Percentiles rank a stretch among this genome's conserved stretches.
phyloP scores from a whole-genome alignment of 2,113 vertebrate genomes.

The Microcebus ravelobensis region DNA sequence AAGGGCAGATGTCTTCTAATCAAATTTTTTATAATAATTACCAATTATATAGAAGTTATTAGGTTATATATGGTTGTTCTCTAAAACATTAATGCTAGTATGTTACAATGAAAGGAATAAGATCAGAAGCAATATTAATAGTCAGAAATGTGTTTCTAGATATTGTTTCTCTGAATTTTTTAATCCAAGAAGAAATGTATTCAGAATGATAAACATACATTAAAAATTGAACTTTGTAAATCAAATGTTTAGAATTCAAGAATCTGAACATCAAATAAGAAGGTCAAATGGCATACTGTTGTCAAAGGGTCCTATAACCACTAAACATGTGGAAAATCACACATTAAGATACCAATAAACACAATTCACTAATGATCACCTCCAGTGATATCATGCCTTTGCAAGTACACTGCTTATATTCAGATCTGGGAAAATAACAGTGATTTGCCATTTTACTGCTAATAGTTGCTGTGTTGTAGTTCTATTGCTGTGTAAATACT shows the following conservation, averaged over 20 bases:
- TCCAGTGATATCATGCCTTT: neutral
- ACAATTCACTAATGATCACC: neutral
- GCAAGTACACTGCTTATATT: neutral
- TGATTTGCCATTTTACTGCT: neutral
- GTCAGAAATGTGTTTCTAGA: neutral
- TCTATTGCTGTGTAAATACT: neutral
- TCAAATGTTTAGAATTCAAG: slow-evolving; percentile 21
- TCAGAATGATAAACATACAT: neutral
- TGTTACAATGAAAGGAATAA: neutral
- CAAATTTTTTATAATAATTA: neutral
- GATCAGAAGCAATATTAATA: neutral
- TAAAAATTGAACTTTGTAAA: slow-evolving; percentile 48
- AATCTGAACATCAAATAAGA: neutral
- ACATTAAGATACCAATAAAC: neutral
- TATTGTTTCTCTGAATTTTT: neutral
- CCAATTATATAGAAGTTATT: neutral
- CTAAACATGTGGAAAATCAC: neutral
- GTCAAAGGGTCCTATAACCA: neutral
- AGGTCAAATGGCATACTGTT: neutral
- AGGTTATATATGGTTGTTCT: neutral
- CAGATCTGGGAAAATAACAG: neutral
- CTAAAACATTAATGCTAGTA: neutral
- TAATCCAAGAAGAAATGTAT: neutral
- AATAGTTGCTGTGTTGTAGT: neutral
- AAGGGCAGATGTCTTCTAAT: neutral